Evolutionary conservation across 2,888 invertebrate genomes (phyloP), one percentile per base, ranked within the genome.

Genomic region (Seladonia tumulorum): DNA sequence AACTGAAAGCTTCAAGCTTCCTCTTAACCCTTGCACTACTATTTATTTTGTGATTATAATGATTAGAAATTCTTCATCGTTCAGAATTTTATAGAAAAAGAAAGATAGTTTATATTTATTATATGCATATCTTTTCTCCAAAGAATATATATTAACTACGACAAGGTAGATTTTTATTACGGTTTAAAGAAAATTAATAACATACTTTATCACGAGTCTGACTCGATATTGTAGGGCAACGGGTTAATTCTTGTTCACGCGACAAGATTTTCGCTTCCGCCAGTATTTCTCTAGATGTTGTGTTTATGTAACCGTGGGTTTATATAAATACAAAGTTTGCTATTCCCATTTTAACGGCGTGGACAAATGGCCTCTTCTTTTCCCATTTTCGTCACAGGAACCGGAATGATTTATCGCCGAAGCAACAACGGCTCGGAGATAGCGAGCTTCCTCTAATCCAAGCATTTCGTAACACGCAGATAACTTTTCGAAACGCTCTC

Each of bases 401-500:
- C 14, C 42, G n/a, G 60, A 68, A 39, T 25, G 47, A n/a, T 77
- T 75, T 83, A 83, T 78, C 53, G 39, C 14, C 22, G 42, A 5
- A 66, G 47, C 22, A 49, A 4, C 53, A 53, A 16, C 70, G 42
- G 70, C 42, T 25, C 35, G 39, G 29, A 53, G 72, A 79, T 79
- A 78, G 70, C 45, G 1, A 10, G 35, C 25, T n/a, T 29, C 72
- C 53, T 76, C 42, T 66, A 72, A 81, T 72, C 57, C 45, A 10
- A 7, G 5, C 22, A 63, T 83, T 76, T 76, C 76, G 70, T 70
- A 82, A 82, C 25, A 63, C 47, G 5, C 12, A 29, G 81, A 76
- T 81, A 83, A 83, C 75, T 60, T 63, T 35, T 1, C 74, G 2
- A 53, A 70, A 72, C 66, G 22, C 29, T 47, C 22, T 47, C 22